Evolutionary conservation across 92 coral and sea anemone species (phyloP).

Genomic region (Palythoa caribaeorum): DNA sequence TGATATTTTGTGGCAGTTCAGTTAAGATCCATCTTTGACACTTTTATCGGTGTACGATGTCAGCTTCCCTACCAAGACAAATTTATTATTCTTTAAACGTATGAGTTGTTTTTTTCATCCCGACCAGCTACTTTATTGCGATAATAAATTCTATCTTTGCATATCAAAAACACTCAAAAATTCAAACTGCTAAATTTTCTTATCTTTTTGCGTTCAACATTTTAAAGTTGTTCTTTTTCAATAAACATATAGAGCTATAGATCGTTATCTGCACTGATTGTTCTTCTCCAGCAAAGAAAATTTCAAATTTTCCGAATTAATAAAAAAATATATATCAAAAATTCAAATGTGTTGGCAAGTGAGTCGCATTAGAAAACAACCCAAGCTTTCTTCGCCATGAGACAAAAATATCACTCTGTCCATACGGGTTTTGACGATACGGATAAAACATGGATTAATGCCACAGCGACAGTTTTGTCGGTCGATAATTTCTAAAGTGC

Average conservation of each 20-base stretch:
- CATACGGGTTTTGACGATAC: too few relatives aligned
- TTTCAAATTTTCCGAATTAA: neutral
- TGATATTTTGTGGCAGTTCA: neutral
- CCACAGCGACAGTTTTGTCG: too few relatives aligned
- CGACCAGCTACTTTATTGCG: neutral
- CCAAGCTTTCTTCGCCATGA: too few relatives aligned
- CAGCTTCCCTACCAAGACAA: neutral
- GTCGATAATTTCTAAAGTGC: too few relatives aligned
- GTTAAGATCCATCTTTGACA: neutral
- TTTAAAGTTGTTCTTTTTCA: neutral
- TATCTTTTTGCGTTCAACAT: neutral
- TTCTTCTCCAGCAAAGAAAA: neutral
- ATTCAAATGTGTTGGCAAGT: too few relatives aligned
- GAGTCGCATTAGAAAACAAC: too few relatives aligned
- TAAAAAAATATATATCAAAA: too few relatives aligned
- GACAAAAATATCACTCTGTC: too few relatives aligned
- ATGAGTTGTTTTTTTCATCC: neutral
- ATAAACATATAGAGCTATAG: neutral
- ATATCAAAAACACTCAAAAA: neutral
- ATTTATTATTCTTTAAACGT: neutral
- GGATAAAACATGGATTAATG: too few relatives aligned
- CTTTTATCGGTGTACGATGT: neutral
- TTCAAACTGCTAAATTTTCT: neutral
- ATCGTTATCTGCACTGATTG: neutral
- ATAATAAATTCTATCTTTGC: neutral